A percentile compares a stretch with the other conserved stretches of the same genome.
Conservation (phyloP, 2,888 invertebrate species). For the Teleiodes luculella region DNA sequence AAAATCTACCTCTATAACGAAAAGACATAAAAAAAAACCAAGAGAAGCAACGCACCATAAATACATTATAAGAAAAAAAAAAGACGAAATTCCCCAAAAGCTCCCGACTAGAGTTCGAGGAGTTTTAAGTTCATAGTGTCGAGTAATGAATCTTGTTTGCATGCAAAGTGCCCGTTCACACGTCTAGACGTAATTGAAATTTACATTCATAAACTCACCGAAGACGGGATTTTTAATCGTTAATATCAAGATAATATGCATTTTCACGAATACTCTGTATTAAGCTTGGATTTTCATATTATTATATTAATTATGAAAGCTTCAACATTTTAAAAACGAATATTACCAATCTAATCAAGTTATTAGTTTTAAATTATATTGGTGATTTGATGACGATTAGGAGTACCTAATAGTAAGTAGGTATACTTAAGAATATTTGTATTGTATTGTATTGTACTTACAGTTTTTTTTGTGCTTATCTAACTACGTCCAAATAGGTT, state of each 20-base stretch:
- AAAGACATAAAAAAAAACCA: background rate
- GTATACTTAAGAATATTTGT: too few relatives aligned
- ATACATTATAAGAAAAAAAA: background rate
- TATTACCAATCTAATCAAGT: too few relatives aligned
- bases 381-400: too few relatives aligned
- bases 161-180: conserved; percentile 55
- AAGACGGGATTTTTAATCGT: background rate
- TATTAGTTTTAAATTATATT: too few relatives aligned
- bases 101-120: conserved; percentile 11
- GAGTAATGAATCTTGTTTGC: conserved; percentile 60
- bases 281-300: too few relatives aligned
- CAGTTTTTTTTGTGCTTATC: too few relatives aligned
- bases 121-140: conserved; percentile 32
- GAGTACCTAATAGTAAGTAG: too few relatives aligned
- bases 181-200: conserved; percentile 66
- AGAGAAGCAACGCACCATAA: background rate
- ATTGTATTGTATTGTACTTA: too few relatives aligned
- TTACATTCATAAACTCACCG: conserved; percentile 49
- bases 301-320: too few relatives aligned
- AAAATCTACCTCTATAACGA: too few relatives aligned
- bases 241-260: conserved; percentile 2
- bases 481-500: too few relatives aligned
- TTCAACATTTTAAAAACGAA: too few relatives aligned
- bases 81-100: conserved; percentile 3
- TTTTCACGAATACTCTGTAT: background rate